phyloP scores from a whole-genome alignment of 2,888 invertebrate genomes.

The Agonopterix heracliana region DNA sequence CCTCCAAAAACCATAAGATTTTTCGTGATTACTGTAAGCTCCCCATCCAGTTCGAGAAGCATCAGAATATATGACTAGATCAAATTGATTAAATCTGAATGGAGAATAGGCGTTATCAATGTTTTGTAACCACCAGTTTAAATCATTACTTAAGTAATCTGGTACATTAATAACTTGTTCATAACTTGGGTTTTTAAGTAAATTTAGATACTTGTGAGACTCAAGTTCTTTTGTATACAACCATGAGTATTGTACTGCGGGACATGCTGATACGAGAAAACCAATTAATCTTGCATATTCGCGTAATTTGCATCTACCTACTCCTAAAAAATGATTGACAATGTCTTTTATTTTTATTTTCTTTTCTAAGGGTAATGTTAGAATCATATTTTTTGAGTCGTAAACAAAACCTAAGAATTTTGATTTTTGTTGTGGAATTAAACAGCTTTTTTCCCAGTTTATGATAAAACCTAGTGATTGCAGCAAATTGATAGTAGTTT shows the following conservation, averaged over 20 bases:
- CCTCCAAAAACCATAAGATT: not conserved
- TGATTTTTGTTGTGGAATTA: conserved; percentile 1
- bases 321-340: not conserved
- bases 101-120: not conserved
- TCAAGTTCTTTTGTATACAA: conserved; percentile 9
- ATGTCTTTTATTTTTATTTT: not conserved
- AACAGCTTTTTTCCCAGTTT: not conserved
- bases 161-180: conserved; percentile 1
- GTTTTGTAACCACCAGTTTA: not conserved
- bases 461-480: not conserved
- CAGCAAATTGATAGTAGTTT: not conserved
- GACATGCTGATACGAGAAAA: conserved; percentile 10
- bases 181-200: conserved; percentile 3
- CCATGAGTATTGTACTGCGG: conserved; percentile 8
- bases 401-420: conserved; percentile 8
- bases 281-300: conserved; percentile 12
- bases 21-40: not conserved
- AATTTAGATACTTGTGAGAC: conserved; percentile 4
- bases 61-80: conserved; percentile 12
- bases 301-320: conserved; percentile 8
- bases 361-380: conserved; percentile 9
- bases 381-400: conserved; percentile 3
- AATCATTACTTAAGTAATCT: not conserved
- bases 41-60: not conserved
- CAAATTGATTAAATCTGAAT: not conserved